phyloP scores from a whole-genome alignment of 2,888 invertebrate species.

The Leucozona laternaria region DNA sequence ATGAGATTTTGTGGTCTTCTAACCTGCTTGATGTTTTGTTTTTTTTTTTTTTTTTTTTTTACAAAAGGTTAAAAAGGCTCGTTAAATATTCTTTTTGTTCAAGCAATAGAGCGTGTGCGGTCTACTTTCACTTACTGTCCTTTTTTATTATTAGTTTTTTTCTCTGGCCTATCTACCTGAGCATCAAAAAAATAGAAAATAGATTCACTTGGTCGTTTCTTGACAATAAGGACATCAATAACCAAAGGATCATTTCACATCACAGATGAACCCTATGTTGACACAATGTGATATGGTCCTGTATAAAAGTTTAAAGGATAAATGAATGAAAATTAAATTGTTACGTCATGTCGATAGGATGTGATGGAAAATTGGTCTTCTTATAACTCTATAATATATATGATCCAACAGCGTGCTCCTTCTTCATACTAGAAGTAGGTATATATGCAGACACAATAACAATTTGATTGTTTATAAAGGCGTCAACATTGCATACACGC shows the following conservation, averaged over 20 bases:
- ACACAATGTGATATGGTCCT: constrained; percentile 34
- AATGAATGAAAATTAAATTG: constrained; percentile 72
- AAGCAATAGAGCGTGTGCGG: constrained; percentile 58
- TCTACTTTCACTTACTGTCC: constrained; percentile 53
- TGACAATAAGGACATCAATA: constrained; percentile 46
- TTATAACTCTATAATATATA: not conserved
- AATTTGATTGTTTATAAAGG: constrained; percentile 74
- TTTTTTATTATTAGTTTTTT: constrained; percentile 19
- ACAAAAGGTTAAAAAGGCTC: constrained; percentile 22
- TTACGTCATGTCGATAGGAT: constrained; percentile 57
- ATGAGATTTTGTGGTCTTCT: not conserved
- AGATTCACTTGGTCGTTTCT: constrained; percentile 26
- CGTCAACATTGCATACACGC: constrained; percentile 70
- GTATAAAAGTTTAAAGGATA: constrained; percentile 45
- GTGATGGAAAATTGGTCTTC: constrained; percentile 50
- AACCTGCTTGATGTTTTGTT: not conserved
- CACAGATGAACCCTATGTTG: constrained; percentile 43
- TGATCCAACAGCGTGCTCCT: constrained; percentile 25
- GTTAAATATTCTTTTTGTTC: constrained; percentile 25
- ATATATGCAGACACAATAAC: constrained; percentile 55
- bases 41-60: not conserved
- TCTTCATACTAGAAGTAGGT: constrained; percentile 34
- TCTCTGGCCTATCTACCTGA: constrained; percentile 22
- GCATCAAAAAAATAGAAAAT: constrained; percentile 6
- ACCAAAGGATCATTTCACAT: constrained; percentile 42